Evolutionary conservation across 2,888 invertebrate species (phyloP), one percentile per base, ranked within the genome.

Genomic region (Meteorus cinctellus): DNA sequence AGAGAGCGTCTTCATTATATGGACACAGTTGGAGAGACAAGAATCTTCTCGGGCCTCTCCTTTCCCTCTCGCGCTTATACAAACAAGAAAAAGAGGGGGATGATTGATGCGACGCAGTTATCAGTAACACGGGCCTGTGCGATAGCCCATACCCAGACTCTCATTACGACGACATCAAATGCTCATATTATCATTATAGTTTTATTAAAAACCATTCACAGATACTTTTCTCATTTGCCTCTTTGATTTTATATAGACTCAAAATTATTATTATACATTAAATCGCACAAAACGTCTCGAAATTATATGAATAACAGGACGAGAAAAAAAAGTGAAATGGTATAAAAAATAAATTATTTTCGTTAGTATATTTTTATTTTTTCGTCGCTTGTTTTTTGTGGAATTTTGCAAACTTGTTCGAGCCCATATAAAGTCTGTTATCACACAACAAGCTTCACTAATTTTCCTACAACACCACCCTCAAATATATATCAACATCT

Each of bases 101-200:
- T 83, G 83, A 83, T 83, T 82, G 83, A 83, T 83, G 82, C 78
- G 79, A 72, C 19, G 55, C 60, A 65, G 79, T 82, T 83, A 83
- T 83, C 83, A 81, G 80, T 76, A 84, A 86, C 86, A 85, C 74
- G 82, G 83, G 77, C 82, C 80, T 80, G 79, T 67, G 75, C 83
- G 82, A 83, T 83, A 83, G 82, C 75, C 78, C 71, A 75, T 78
- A 73, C 77, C 81, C 79, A 77, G 79, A 81, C 80, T 80, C 82
- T 89, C 86, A 88, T 89, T 88, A 87, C 86, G 82, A 79, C 82
- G 84, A 89, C 88, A 89, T 82, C 86, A 85, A 88, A 88, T 89
- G 88, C 88, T 88, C 88, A 87, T 88, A 88, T 88, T 87, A 88
- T 88, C 88, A 85, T 86, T 84, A 88, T 88, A 55, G 55, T 88